A percentile compares a stretch with the other conserved stretches of the same genome.
phyloP scores from a whole-genome alignment of 2,113 vertebrate species.

The Halichoerus grypus region DNA sequence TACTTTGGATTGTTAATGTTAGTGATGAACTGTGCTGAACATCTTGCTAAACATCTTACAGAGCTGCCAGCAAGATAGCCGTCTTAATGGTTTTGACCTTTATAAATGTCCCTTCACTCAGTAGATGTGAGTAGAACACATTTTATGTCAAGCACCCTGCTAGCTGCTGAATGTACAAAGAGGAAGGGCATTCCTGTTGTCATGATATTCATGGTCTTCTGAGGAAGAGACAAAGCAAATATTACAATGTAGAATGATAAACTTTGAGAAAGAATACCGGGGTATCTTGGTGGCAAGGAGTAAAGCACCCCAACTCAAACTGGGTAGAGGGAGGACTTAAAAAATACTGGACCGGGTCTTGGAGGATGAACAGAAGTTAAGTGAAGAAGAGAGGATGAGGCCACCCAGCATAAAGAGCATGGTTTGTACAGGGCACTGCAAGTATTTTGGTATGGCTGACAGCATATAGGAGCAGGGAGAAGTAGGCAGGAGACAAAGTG shows the following conservation, averaged over 20 bases:
- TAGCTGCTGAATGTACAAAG: neutral
- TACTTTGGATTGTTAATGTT: neutral
- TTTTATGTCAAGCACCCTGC: neutral
- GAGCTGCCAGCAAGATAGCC: neutral
- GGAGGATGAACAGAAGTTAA: neutral
- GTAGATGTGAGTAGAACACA: neutral
- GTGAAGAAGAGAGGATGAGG: neutral
- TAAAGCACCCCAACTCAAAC: neutral
- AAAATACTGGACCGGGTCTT: neutral
- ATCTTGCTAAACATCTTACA: neutral
- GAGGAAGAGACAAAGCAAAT: constrained; percentile 11
- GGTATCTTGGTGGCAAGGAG: neutral
- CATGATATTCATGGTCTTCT: neutral
- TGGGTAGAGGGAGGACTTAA: neutral
- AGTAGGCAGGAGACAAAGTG: no score
- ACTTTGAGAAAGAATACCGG: neutral
- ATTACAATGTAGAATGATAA: neutral
- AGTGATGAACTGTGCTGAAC: neutral
- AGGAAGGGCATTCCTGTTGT: neutral
- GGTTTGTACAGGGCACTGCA: neutral
- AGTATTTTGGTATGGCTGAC: neutral
- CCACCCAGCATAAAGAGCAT: neutral
- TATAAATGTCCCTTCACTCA: neutral
- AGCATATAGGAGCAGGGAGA: neutral
- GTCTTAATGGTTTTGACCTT: neutral